These are phyloP conservation scores for Nannospalax galili DNA, from an alignment of 2,113 vertebrate genomes.

Conservation along the genomic window DNA sequence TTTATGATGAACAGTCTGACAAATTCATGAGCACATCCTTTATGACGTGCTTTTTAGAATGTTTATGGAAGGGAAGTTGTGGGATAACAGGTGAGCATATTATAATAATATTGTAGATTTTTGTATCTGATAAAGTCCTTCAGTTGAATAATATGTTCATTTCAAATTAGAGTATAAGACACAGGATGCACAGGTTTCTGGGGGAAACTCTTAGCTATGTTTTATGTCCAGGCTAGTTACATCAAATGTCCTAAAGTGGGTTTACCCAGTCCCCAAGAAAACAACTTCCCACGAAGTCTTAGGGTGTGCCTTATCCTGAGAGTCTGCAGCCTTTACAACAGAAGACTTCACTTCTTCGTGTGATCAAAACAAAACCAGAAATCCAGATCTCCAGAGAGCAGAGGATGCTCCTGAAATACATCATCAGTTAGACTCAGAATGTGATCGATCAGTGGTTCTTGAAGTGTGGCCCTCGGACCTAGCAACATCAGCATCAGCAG, in stretches of 20 bases:
- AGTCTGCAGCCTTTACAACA: not conserved
- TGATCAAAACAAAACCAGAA: not conserved
- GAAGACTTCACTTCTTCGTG: not conserved
- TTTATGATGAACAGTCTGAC: not conserved
- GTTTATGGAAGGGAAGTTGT: not conserved
- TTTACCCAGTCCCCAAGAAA: not conserved
- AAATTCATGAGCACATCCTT: not conserved
- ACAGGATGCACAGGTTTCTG: not conserved
- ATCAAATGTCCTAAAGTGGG: not conserved
- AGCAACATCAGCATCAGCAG: not conserved
- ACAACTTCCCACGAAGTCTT: not conserved
- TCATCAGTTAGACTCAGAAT: not conserved
- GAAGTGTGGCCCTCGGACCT: not conserved
- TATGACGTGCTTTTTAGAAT: slow-evolving; percentile 29
- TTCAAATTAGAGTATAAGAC: not conserved
- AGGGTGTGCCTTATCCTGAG: not conserved
- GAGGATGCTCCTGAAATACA: not conserved
- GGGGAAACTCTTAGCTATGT: not conserved
- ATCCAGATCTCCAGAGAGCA: not conserved
- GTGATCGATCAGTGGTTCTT: not conserved
- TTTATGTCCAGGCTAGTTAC: not conserved
- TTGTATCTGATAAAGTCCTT: not conserved
- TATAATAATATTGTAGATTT: not conserved
- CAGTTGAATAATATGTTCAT: not conserved
- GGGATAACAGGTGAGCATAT: not conserved